These are phyloP conservation scores for Pogoniulus pusillus DNA, from an alignment of 2,797 vertebrate species.

Conservation along the genomic window DNA sequence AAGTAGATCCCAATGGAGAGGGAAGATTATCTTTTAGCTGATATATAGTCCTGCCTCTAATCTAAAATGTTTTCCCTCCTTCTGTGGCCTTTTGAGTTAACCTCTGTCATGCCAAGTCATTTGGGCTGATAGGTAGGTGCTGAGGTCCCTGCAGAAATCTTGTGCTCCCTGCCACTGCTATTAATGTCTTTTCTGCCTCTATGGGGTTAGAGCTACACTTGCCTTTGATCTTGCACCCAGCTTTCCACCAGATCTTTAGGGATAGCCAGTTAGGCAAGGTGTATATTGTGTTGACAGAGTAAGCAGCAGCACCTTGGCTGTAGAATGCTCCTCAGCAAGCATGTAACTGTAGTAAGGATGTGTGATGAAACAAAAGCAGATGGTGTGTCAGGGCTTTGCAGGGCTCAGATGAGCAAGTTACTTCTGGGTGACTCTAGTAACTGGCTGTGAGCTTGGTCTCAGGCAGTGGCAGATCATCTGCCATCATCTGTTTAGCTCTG, in stretches of 20 bases:
- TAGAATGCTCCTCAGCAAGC: background rate
- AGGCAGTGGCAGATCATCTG: background rate
- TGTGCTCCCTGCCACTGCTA: background rate
- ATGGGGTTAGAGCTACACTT: background rate
- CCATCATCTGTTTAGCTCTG: background rate
- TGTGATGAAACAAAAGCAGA: background rate
- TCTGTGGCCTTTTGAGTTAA: background rate
- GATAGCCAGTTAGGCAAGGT: background rate
- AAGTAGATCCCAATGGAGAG: background rate
- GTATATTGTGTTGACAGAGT: background rate
- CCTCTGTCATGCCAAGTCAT: background rate
- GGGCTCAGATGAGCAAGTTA: background rate
- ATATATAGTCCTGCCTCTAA: background rate
- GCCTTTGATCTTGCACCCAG: background rate
- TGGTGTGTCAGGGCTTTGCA: background rate
- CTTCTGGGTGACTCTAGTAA: background rate
- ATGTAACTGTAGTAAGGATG: background rate
- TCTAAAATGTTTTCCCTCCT: background rate
- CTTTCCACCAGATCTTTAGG: background rate
- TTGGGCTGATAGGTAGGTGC: background rate
- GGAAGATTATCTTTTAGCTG: slow-evolving; percentile 4
- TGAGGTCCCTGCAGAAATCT: background rate
- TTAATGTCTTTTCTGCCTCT: background rate
- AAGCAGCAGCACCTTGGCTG: background rate
- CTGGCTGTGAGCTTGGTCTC: background rate